phyloP scores from a whole-genome alignment of 2,113 vertebrate species.

The Glaucidium brasilianum region DNA sequence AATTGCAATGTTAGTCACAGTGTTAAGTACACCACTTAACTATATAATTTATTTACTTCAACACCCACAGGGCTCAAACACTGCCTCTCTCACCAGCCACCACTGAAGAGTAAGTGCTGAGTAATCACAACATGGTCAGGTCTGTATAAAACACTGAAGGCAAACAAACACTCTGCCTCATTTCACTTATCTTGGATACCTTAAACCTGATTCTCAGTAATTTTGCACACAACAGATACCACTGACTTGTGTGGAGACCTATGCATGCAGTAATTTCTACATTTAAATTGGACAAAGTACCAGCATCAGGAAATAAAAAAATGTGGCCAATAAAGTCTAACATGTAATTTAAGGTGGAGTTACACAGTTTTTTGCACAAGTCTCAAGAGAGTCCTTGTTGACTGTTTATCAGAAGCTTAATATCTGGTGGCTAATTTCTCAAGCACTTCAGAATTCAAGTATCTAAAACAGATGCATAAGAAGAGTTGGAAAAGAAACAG shows the following conservation, averaged over 20 bases:
- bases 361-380: background rate
- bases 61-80: background rate
- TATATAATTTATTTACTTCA: background rate
- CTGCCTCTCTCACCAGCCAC: background rate
- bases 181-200: background rate
- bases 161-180: background rate
- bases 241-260: background rate
- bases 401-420: background rate
- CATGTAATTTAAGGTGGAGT: background rate
- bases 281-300: background rate
- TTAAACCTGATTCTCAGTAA: background rate
- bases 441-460: background rate
- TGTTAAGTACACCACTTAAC: background rate
- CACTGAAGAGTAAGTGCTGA: background rate
- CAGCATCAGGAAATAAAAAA: background rate
- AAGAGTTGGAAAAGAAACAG: background rate
- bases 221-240: background rate
- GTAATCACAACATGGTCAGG: background rate
- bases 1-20: background rate
- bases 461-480: background rate
- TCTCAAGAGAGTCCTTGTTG: background rate
- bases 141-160: background rate
- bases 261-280: fast-evolving
- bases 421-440: background rate
- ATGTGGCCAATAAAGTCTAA: fast-evolving